Conservation (phyloP, 1,140 invertebrate species). For the Lamellibrachia luymesi region DNA sequence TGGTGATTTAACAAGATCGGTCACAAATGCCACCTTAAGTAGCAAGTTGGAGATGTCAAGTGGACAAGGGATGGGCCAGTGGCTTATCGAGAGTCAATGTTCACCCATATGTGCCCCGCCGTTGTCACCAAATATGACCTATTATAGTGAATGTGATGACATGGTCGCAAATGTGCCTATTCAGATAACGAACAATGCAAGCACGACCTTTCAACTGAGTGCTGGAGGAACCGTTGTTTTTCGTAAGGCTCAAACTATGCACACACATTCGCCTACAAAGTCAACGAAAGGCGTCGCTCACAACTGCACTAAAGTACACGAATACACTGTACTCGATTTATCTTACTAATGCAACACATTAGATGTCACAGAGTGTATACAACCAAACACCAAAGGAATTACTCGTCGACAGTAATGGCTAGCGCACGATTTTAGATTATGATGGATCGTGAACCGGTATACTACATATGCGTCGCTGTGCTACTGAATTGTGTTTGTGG, state of each 20-base stretch:
- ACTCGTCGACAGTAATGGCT: neutral
- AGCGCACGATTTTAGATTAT: neutral
- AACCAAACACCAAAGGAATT: neutral
- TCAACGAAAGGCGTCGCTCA: neutral
- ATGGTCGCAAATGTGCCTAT: neutral
- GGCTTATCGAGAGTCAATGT: neutral
- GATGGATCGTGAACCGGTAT: neutral
- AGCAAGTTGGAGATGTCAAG: neutral
- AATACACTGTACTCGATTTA: neutral
- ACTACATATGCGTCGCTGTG: neutral
- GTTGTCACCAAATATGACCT: neutral
- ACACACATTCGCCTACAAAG: neutral
- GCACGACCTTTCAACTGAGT: neutral
- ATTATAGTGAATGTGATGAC: neutral
- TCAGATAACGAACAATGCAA: neutral
- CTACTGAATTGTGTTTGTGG: neutral
- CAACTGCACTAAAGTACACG: neutral
- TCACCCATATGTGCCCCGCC: neutral
- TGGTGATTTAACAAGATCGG: neutral
- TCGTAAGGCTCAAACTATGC: neutral
- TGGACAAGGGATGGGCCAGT: neutral
- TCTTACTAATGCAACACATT: neutral
- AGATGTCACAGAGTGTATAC: neutral
- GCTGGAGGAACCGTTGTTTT: neutral
- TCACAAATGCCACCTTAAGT: neutral